These are phyloP conservation scores for Margarornis squamiger DNA, from an alignment of 2,797 vertebrate genomes.

Conservation along the genomic window DNA sequence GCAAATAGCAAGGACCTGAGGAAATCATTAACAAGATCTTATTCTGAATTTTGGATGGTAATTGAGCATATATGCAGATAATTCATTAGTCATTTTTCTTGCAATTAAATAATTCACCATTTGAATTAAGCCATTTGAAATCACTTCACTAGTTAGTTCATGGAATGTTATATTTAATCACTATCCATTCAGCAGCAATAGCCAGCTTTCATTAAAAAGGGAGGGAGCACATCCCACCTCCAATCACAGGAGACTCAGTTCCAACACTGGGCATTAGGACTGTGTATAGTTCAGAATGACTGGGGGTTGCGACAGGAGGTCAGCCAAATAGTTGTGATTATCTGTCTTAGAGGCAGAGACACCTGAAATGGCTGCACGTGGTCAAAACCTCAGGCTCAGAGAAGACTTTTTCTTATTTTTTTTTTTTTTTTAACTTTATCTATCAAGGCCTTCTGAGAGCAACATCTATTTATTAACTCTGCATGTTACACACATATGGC, in stretches of 20 bases:
- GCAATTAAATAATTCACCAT: not conserved
- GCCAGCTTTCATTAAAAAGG: not conserved
- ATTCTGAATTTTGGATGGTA: not conserved
- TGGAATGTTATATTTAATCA: not conserved
- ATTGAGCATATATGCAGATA: not conserved
- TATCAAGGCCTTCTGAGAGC: not conserved
- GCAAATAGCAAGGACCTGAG: not conserved
- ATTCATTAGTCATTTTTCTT: not conserved
- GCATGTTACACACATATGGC: accelerated
- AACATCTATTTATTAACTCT: not conserved
- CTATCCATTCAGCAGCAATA: not conserved
- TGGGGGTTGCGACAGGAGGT: not conserved
- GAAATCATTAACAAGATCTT: not conserved
- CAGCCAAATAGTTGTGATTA: not conserved
- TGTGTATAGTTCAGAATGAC: not conserved
- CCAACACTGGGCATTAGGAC: not conserved
- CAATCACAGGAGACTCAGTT: not conserved
- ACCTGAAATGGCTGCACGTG: not conserved
- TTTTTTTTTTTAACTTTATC: not conserved
- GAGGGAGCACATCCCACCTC: not conserved
- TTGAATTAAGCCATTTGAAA: not conserved
- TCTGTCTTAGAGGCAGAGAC: not conserved
- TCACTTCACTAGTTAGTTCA: not conserved
- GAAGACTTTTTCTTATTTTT: not conserved
- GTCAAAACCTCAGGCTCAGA: not conserved